Percentiles rank a stretch among this genome's conserved stretches.
These are phyloP conservation scores for Onychomys leucogaster DNA, from an alignment of 2,797 vertebrate species.

Conservation along the genomic window DNA sequence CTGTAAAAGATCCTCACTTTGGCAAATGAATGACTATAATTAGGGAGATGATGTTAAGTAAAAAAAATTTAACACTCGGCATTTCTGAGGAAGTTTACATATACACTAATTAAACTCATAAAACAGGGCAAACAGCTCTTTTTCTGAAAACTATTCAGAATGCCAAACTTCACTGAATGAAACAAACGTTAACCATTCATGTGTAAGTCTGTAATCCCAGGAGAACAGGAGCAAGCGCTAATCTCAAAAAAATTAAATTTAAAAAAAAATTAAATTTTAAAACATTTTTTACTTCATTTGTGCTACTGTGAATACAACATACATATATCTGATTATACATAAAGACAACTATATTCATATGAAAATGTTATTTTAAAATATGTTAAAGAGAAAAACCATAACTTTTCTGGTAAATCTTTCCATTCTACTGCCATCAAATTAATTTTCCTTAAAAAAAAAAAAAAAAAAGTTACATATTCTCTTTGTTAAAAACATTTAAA, in stretches of 20 bases:
- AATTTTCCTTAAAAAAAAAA: not conserved
- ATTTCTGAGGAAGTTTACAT: slow-evolving; percentile 4
- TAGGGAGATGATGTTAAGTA: not conserved
- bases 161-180: not conserved
- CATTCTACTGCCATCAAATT: not conserved
- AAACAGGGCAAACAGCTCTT: not conserved
- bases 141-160: slow-evolving; percentile 10
- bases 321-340: not conserved
- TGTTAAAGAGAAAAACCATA: slow-evolving; percentile 4
- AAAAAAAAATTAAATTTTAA: not conserved
- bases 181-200: not conserved
- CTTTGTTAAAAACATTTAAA: slow-evolving; percentile 26
- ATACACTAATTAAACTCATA: not conserved
- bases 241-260: not conserved
- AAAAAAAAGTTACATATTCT: not conserved
- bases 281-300: slow-evolving; percentile 30
- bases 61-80: not conserved
- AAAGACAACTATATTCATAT: not conserved
- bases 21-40: slow-evolving; percentile 38
- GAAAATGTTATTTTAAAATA: not conserved
- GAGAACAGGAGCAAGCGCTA: not conserved
- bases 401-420: slow-evolving; percentile 11
- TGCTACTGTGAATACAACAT: not conserved
- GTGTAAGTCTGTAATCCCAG: not conserved
- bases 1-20: not conserved